Evolutionary conservation across 2,888 invertebrate genomes (phyloP), one percentile per base, ranked within the genome.

Genomic region (Polymixis lichenea): DNA sequence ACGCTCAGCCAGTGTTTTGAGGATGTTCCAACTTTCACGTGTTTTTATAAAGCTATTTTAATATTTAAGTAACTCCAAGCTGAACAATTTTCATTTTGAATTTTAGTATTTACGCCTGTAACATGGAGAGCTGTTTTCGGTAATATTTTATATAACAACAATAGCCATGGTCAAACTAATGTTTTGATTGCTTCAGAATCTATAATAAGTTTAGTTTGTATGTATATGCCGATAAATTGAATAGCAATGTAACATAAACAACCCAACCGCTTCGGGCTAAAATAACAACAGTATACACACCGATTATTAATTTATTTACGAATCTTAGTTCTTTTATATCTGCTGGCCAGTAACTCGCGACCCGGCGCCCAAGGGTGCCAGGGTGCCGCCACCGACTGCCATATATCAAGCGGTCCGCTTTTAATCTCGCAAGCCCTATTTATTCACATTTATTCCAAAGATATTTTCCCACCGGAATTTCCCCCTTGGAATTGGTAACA

Each of bases 381-480:
- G 90, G 91, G 91, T 88, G 88, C 89, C 87, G 80, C 81, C 88
- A 88, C 90, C 90, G 88, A 88, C 89, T 85, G 90, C 91, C 92
- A 94, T 95, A 95, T 94, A 95, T 95, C 94, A 94, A 91, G 88
- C 89, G 89, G 91, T 82, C 93, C 93, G 94, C 94, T 93, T 95
- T 95, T 95, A 95, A 95, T 95, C 95, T 95, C 94, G 89, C 93
- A 91, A 94, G 94, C 91, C 94, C 94, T 95, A 95, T 95, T 95
- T 95, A 95, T 95, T 95, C 93, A 93, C 94, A 95, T 95, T 95
- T 95, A 95, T 95, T 93, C 92, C 92, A 93, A 95, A 95, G 93
- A 95, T 95, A 95, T 95, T 95, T 93, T 92, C 93, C 94, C 94
- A 92, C 92, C 92, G 95, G 95, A 95, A 94, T 94, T 95, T 95